These are phyloP conservation scores for Lasiurus borealis DNA, from an alignment of 2,113 vertebrate species.

Conservation along the genomic window DNA sequence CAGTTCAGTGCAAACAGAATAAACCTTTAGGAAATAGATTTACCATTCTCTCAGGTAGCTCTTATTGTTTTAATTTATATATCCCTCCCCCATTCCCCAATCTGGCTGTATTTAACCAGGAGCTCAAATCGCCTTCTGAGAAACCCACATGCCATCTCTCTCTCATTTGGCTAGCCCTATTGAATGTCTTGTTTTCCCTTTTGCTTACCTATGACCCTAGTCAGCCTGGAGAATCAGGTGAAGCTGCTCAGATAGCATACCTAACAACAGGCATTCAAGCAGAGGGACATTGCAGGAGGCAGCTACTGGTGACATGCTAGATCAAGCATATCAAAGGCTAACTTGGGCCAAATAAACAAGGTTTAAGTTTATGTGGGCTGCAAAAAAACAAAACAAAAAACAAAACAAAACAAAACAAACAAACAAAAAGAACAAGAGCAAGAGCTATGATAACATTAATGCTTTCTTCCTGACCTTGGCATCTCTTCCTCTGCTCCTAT, in stretches of 20 bases:
- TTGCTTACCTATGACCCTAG: background rate
- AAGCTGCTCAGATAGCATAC: background rate
- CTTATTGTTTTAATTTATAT: background rate
- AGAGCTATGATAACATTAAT: too few species aligned
- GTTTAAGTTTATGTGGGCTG: too few species aligned
- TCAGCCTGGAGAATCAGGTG: background rate
- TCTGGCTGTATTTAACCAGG: background rate
- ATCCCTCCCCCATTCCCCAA: rapidly evolving
- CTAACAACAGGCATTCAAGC: background rate
- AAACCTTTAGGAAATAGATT: background rate
- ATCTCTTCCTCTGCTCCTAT: too few species aligned
- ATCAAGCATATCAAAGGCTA: too few species aligned
- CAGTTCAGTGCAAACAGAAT: background rate
- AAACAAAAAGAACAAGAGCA: too few species aligned
- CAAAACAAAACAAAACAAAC: too few species aligned
- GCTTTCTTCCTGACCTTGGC: too few species aligned
- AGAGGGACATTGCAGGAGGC: background rate
- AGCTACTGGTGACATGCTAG: background rate
- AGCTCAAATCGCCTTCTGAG: background rate
- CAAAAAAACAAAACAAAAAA: too few species aligned
- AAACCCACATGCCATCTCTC: background rate
- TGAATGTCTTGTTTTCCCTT: background rate
- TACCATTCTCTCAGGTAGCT: background rate
- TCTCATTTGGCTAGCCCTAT: background rate
- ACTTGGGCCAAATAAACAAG: too few species aligned